phyloP scores from a whole-genome alignment of 2,797 vertebrate species.

The Rhinoraja longicauda region DNA sequence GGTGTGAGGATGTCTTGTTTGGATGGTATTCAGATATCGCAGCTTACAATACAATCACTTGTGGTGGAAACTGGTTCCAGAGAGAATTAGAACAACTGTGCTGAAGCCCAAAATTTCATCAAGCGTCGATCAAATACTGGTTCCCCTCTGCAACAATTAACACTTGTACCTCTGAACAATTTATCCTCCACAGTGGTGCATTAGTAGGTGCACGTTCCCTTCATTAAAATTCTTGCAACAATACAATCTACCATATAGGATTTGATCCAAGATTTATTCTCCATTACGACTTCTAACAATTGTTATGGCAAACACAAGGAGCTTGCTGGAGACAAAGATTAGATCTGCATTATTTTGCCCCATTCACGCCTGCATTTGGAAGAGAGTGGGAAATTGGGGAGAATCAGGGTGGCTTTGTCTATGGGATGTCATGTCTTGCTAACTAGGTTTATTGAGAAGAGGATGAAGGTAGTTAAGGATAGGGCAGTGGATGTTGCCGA shows the following conservation, averaged over 20 bases:
- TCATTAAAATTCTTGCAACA: neutral
- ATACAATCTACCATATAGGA: neutral
- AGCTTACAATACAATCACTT: neutral
- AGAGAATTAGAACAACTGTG: no score
- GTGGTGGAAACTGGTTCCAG: neutral
- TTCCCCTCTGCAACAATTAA: neutral
- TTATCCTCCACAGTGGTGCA: neutral
- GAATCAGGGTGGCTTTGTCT: neutral
- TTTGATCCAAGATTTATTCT: neutral
- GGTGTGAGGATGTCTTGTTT: neutral
- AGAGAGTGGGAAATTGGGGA: neutral
- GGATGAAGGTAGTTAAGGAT: no score
- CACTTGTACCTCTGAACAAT: neutral
- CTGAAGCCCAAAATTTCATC: neutral
- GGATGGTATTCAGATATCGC: neutral
- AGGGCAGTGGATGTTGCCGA: no score
- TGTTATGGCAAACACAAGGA: no score
- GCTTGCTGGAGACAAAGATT: no score
- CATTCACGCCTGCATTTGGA: neutral
- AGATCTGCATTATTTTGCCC: neutral
- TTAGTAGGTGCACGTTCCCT: neutral
- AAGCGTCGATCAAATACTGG: neutral
- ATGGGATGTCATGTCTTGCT: no score
- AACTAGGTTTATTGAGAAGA: no score
- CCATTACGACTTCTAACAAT: no score